Evolutionary conservation across 1,140 invertebrate species (phyloP), one percentile per base, ranked within the genome.

Genomic region (Drosophila malerkotliana): DNA sequence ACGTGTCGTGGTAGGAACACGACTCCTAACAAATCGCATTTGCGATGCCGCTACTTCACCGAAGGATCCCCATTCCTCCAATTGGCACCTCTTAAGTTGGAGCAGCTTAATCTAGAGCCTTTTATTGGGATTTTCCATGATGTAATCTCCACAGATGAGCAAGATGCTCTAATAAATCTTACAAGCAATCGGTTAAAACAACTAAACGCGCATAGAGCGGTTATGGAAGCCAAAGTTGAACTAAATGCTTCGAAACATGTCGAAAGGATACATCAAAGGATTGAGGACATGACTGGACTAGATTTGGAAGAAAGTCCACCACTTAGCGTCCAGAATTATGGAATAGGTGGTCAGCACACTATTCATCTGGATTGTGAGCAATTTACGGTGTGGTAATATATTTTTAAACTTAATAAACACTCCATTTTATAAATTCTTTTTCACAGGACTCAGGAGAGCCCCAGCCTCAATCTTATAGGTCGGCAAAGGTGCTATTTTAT

Each of bases 51-150:
- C 28, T 99, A 98, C 87, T 92, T 94, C 8, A 93, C 93, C 52
- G 94, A 94, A 55, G 94, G 93, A 24, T 93, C 94, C 53, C 96
- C 97, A 0, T 97, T 95, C 85, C 92, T 98, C 1, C 94, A 94
- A 57, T 92, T 99, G 24, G 96, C 95, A 0, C 98, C 98, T 0
- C 94, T 98, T 53, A 99, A 99, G 92, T 94, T 97, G 84, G 98
- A 99, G 92, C 95, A 97, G 76, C 94, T 96, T 14, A 96, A 96
- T 92, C 92, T 96, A 3, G 94, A 97, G 24, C 98, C 98, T 0
- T 94, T 95, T 61, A 95, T 99, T 77, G 94, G 96, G 26, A 93
- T 99, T 18, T 99, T 96, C 92, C 96, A 98, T 92, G 94, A 98
- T 80, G 95, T 98, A 6, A 94, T 99, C 60, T 95, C 93, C 53